These are phyloP conservation scores for Andrena minutula DNA, from an alignment of 2,888 invertebrate species.

Conservation along the genomic window DNA sequence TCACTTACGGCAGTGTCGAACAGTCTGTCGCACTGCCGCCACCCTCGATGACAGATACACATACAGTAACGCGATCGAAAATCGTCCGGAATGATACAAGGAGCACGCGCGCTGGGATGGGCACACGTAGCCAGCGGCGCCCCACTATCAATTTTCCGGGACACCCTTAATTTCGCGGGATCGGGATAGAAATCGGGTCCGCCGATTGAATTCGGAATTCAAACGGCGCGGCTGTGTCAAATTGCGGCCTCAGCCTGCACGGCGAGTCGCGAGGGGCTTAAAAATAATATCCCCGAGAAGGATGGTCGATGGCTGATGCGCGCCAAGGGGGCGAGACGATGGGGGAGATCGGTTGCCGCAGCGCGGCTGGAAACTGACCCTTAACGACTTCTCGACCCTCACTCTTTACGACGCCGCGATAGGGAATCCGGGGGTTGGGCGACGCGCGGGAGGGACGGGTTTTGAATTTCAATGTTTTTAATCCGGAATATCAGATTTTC, in stretches of 20 bases:
- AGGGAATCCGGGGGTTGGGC: slow-evolving; percentile 40
- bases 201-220: slow-evolving; percentile 83
- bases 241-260: slow-evolving; percentile 74
- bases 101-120: too few species aligned
- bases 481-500: slow-evolving; percentile 85
- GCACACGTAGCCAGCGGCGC: slow-evolving; percentile 20
- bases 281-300: slow-evolving; percentile 79
- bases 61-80: slow-evolving; percentile 13
- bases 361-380: slow-evolving; percentile 83
- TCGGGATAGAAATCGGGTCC: slow-evolving; percentile 73
- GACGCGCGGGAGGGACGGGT: slow-evolving; percentile 78
- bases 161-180: slow-evolving; percentile 78
- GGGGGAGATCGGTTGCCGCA: slow-evolving; percentile 58
- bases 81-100: too few species aligned
- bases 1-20: slow-evolving; percentile 16
- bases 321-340: slow-evolving; percentile 24
- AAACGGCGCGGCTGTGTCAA: slow-evolving; percentile 82
- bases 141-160: slow-evolving; percentile 69
- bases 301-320: slow-evolving; percentile 49
- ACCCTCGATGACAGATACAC: slow-evolving; percentile 21
- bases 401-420: slow-evolving; percentile 55
- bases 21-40: slow-evolving; percentile 15
- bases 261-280: slow-evolving; percentile 72
- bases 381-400: slow-evolving; percentile 84
- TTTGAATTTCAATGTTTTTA: slow-evolving; percentile 86